A percentile compares a stretch with the other conserved stretches of the same genome.
These are phyloP conservation scores for Drosophila ercepeae DNA, from an alignment of 1,140 invertebrate species.

Conservation along the genomic window DNA sequence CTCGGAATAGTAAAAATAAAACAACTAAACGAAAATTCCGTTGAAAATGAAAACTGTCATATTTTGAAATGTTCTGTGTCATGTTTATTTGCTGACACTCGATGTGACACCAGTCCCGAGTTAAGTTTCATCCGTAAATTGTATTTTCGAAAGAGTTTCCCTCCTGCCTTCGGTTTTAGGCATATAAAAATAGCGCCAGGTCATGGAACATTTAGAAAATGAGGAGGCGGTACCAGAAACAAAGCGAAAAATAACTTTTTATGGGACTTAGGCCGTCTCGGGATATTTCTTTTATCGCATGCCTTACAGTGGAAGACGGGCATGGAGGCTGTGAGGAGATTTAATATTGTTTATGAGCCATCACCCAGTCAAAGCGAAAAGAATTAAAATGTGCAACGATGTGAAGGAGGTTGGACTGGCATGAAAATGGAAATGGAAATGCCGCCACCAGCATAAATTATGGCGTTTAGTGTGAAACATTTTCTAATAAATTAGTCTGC, in stretches of 20 bases:
- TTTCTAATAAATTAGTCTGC: slow-evolving; percentile 52
- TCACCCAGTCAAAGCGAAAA: slow-evolving; percentile 61
- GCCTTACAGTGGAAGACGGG: slow-evolving; percentile 12
- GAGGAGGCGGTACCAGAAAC: slow-evolving; percentile 57
- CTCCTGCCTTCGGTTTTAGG: not conserved
- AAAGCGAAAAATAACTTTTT: slow-evolving; percentile 55
- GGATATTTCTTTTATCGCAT: slow-evolving; percentile 47
- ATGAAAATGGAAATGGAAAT: slow-evolving; percentile 39
- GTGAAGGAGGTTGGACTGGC: slow-evolving; percentile 34
- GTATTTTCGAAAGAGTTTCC: slow-evolving; percentile 63
- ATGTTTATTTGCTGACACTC: slow-evolving; percentile 61
- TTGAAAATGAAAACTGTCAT: slow-evolving; percentile 73
- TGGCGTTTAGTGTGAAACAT: slow-evolving; percentile 74
- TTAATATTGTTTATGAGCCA: slow-evolving; percentile 79
- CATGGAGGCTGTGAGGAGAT: slow-evolving; percentile 42
- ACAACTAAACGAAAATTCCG: slow-evolving; percentile 35
- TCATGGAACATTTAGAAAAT: slow-evolving; percentile 72
- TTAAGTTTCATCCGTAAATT: slow-evolving; percentile 53
- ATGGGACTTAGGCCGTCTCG: slow-evolving; percentile 53
- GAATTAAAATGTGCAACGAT: slow-evolving; percentile 63
- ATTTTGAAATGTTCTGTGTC: slow-evolving; percentile 68
- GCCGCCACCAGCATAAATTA: slow-evolving; percentile 67
- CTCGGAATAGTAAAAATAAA: not conserved
- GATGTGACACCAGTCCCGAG: slow-evolving; percentile 23
- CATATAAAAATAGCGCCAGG: slow-evolving; percentile 70